Percentiles rank a stretch among this genome's conserved stretches.
phyloP scores from a whole-genome alignment of 2,888 invertebrate genomes.

The Monoplex corrugatus region DNA sequence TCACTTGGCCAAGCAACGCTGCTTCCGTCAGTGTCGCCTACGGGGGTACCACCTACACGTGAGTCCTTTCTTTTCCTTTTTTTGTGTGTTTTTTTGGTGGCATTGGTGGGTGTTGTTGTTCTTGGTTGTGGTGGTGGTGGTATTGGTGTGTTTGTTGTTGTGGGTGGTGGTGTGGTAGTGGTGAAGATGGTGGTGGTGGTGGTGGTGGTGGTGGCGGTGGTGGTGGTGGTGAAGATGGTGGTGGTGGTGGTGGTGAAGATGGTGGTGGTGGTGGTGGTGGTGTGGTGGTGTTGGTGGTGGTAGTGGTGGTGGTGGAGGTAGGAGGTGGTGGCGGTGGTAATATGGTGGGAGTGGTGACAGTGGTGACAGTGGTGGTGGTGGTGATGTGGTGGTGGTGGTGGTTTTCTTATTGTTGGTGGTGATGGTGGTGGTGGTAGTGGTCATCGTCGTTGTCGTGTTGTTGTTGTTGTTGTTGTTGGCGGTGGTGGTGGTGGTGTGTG shows the following conservation, averaged over 20 bases:
- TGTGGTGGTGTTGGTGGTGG: neutral
- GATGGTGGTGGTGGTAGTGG: neutral
- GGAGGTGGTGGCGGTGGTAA: neutral
- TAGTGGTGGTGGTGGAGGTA: too few relatives aligned
- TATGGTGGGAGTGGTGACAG: neutral
- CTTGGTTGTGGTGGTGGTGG: too few relatives aligned
- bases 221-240: slow-evolving; percentile 23
- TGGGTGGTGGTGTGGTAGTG: neutral
- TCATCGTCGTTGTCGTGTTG: too few relatives aligned
- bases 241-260: slow-evolving; percentile 42
- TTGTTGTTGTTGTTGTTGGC: too few relatives aligned
- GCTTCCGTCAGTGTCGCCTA: neutral
- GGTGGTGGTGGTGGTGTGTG: too few relatives aligned
- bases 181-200: slow-evolving; percentile 1
- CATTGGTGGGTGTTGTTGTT: too few relatives aligned
- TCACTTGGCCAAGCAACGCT: slow-evolving; percentile 54
- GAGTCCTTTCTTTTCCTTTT: too few relatives aligned
- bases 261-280: neutral
- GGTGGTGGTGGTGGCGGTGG: slow-evolving; percentile 6
- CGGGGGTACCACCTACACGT: neutral
- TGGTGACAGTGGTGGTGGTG: too few relatives aligned
- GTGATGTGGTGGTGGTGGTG: neutral
- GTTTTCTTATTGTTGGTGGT: neutral
- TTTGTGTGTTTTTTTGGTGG: too few relatives aligned
- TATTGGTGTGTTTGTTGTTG: too few relatives aligned